A percentile compares a stretch with the other conserved stretches of the same genome.
Conservation (phyloP, 2,113 vertebrate species). For the Coregonus clupeaformis region DNA sequence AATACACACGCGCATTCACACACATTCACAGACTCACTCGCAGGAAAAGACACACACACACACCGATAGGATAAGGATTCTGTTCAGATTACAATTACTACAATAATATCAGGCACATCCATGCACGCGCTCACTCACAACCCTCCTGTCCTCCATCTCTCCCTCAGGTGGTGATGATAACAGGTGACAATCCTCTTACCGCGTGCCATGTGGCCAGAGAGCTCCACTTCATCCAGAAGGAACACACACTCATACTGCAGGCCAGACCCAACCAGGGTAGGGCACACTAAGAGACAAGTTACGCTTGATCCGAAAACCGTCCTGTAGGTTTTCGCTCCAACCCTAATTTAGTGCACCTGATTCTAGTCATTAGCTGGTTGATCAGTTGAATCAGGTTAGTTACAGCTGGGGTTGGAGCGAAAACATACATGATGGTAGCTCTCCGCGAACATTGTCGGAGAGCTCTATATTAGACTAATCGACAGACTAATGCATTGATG, state of each 20-base stretch:
- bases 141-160: neutral
- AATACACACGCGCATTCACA: neutral
- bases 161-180: slow-evolving; percentile 95
- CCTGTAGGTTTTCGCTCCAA: too few species aligned
- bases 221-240: slow-evolving; percentile 87
- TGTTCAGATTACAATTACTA: neutral
- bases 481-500: too few species aligned
- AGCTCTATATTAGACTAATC: too few species aligned
- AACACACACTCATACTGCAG: slow-evolving; percentile 84
- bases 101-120: neutral
- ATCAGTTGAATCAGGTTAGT: too few species aligned
- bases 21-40: neutral
- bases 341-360: too few species aligned
- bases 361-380: too few species aligned
- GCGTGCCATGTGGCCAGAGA: slow-evolving; percentile 95
- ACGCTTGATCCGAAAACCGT: neutral
- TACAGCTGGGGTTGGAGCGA: too few species aligned
- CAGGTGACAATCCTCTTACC: slow-evolving; percentile 92
- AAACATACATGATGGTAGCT: too few species aligned
- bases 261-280: slow-evolving; percentile 60
- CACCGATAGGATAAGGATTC: too few species aligned
- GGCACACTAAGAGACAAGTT: neutral
- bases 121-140: neutral
- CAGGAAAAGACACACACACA: too few species aligned
- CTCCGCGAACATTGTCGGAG: too few species aligned